These are phyloP conservation scores for Chrysochloris asiatica DNA, from an alignment of 2,113 vertebrate genomes.

Conservation along the genomic window DNA sequence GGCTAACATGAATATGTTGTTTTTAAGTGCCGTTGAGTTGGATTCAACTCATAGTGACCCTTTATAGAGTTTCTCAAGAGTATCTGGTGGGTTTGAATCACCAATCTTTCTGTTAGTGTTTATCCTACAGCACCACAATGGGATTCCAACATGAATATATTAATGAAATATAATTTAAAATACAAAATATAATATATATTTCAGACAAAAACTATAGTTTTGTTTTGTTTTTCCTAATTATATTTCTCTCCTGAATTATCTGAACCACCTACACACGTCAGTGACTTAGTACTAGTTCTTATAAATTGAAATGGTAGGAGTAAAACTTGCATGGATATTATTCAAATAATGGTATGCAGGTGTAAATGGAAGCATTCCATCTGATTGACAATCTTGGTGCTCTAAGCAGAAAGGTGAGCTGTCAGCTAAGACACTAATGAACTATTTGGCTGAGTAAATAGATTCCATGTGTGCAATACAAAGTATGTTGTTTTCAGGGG, in stretches of 20 bases:
- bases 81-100: too few species aligned
- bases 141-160: background rate
- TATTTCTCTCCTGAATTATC: slow-evolving; percentile 28
- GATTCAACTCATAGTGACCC: too few species aligned
- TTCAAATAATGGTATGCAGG: slow-evolving; percentile 33
- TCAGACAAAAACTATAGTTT: background rate
- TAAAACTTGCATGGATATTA: background rate
- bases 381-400: slow-evolving; percentile 26
- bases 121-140: too few species aligned
- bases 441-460: slow-evolving; percentile 61
- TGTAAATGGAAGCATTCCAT: slow-evolving; percentile 24
- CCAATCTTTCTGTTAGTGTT: too few species aligned
- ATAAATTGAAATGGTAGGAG: slow-evolving; percentile 49
- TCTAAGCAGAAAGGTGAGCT: slow-evolving; percentile 43
- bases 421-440: slow-evolving; percentile 63
- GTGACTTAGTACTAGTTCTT: background rate
- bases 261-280: background rate
- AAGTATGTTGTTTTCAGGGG: slow-evolving; percentile 46
- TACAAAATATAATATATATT: too few species aligned
- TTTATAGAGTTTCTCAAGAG: too few species aligned
- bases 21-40: too few species aligned
- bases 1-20: background rate
- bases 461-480: slow-evolving; percentile 39
- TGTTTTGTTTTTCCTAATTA: slow-evolving; percentile 37
- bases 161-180: slow-evolving; percentile 32